Evolutionary conservation across 1,140 invertebrate genomes (phyloP), one percentile per base, ranked within the genome.

Genomic region (Venustaconcha ellipsiformis): DNA sequence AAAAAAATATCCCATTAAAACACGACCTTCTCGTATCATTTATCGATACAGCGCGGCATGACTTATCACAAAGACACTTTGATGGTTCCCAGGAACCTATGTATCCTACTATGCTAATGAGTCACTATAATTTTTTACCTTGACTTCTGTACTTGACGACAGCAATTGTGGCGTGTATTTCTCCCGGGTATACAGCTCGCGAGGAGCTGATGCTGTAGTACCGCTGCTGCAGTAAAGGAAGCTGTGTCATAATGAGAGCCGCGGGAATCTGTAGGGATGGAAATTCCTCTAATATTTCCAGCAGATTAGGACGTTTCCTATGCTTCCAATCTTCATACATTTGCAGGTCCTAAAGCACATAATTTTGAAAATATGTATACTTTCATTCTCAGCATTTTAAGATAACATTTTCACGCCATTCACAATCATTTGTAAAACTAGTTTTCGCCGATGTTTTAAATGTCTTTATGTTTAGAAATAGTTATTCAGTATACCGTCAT

Each of bases 191-290:
- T n/a, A 94, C 92, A 0, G 93, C 86, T 0, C 95, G 95, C 14
- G 96, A 96, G 0, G 96, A 97, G 17, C 96, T 97, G 70, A 99
- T 97, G 58, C 95, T 96, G 88, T 99, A 99, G 90, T 97, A 98
- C 84, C 97, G 92, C 6, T 97, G 95, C 88, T 98, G 96, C n/a
- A 99, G 88, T 1, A 95, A 92, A 2, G 94, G 96, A 12, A 99
- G 90, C 83, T 97, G 93, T 0, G 95, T 94, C 55, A 97, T 91
- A 0, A 99, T 90, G 4, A 98, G 90, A 0, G 95, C 94, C 0
- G 96, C 94, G 58, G 94, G 94, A 2, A 96, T 94, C 70, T 91
- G 92, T 0, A 97, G 94, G 0, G 96, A 97, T 15, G 94, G 93
- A 86, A 98, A 99, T 89, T 97, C 94, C 82, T 96, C 92, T 15